Percentiles rank a stretch among this genome's conserved stretches.
Conservation (phyloP, 1,140 invertebrate genomes). For the Asobara japonica region DNA sequence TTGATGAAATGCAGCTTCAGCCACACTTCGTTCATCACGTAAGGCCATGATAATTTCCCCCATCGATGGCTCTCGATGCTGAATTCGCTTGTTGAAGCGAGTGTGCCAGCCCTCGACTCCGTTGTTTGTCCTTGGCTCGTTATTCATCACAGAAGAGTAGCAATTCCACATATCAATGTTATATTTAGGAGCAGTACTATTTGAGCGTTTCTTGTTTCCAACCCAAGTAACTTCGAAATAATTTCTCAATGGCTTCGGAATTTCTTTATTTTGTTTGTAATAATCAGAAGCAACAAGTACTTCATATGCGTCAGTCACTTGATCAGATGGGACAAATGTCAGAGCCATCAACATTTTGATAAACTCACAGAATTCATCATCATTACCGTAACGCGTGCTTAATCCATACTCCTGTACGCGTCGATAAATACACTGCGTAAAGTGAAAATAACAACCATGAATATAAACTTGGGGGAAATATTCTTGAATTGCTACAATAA, state of each 20-base stretch:
- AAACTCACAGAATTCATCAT: slow-evolving; percentile 2
- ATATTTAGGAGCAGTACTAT: too few species aligned
- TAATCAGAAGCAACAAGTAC: background rate
- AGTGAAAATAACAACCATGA: slow-evolving; percentile 38
- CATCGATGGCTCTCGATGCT: too few species aligned
- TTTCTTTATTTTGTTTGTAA: background rate
- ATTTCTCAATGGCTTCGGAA: background rate
- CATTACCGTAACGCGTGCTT: background rate
- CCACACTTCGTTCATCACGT: too few species aligned
- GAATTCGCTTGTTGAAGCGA: too few species aligned
- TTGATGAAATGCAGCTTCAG: too few species aligned
- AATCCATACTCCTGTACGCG: slow-evolving; percentile 25
- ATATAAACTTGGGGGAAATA: slow-evolving; percentile 14
- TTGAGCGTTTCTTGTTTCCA: background rate
- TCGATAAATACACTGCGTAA: slow-evolving; percentile 30
- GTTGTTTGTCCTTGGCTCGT: too few species aligned
- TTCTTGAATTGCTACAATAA: slow-evolving; percentile 15
- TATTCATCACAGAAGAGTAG: too few species aligned
- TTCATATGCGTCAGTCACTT: background rate
- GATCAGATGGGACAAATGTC: background rate
- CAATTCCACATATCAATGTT: too few species aligned
- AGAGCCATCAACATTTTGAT: slow-evolving; percentile 15
- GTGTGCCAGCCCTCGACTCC: too few species aligned
- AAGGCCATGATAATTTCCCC: too few species aligned
- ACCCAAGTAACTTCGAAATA: slow-evolving; percentile 31